phyloP scores from a whole-genome alignment of 1,140 invertebrate species.

The Eupeodes corollae region DNA sequence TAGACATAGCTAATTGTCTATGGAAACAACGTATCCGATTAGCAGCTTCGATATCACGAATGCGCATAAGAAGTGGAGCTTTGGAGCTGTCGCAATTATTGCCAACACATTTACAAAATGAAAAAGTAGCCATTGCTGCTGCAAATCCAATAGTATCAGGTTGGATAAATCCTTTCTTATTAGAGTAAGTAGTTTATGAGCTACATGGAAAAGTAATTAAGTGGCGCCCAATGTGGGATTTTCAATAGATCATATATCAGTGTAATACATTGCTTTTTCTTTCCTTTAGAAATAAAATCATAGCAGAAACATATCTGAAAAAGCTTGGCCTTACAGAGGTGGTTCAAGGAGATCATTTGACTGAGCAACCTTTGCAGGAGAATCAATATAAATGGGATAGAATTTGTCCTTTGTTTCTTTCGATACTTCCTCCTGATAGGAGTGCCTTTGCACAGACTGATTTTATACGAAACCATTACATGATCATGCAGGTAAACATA shows the following conservation, averaged over 20 bases:
- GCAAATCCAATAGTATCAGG: slow-evolving; percentile 52
- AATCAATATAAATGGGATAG: slow-evolving; percentile 53
- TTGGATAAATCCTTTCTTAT: slow-evolving; percentile 63
- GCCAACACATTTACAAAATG: slow-evolving; percentile 54
- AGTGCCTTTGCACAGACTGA: slow-evolving; percentile 30
- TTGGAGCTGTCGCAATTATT: slow-evolving; percentile 52
- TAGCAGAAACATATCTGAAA: slow-evolving; percentile 18
- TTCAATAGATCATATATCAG: neutral
- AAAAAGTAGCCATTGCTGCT: slow-evolving; percentile 46
- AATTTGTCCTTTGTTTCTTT: slow-evolving; percentile 58
- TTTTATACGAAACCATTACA: slow-evolving; percentile 43
- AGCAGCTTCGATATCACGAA: slow-evolving; percentile 56
- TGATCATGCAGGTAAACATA: slow-evolving; percentile 44
- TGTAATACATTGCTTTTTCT: neutral
- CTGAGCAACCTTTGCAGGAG: slow-evolving; percentile 33
- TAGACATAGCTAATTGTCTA: slow-evolving; percentile 46
- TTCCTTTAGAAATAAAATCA: slow-evolving; percentile 19
- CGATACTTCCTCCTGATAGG: slow-evolving; percentile 44
- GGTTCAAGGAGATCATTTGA: slow-evolving; percentile 18
- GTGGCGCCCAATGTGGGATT: neutral
- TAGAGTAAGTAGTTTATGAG: slow-evolving; percentile 43
- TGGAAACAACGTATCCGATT: slow-evolving; percentile 51
- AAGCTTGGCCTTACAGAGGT: slow-evolving; percentile 25
- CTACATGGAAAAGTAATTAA: too few relatives aligned
- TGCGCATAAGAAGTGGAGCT: slow-evolving; percentile 57